These are phyloP conservation scores for Caenorhabditis virilis DNA, from an alignment of 2,888 invertebrate species.

Conservation along the genomic window DNA sequence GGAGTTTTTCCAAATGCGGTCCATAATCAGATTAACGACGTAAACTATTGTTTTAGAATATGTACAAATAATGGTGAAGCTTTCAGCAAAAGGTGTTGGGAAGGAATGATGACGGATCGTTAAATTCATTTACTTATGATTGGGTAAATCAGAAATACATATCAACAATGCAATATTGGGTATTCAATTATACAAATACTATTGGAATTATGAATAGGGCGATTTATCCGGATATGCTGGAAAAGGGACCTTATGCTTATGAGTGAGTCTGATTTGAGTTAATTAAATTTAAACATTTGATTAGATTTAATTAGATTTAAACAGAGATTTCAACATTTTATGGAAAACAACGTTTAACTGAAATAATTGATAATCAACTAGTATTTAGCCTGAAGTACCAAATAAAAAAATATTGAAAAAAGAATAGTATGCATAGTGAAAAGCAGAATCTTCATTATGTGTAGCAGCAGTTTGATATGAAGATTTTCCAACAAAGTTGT, in stretches of 20 bases:
- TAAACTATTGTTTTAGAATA: constrained; percentile 5
- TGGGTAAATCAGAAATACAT: constrained; percentile 46
- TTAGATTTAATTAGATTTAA: not conserved
- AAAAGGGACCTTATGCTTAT: constrained; percentile 57
- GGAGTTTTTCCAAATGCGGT: constrained; percentile 44
- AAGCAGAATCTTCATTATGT: too few relatives aligned
- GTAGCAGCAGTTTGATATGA: too few relatives aligned
- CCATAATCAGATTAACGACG: constrained; percentile 42
- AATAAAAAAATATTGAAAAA: too few relatives aligned
- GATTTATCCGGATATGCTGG: constrained; percentile 50
- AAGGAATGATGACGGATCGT: constrained; percentile 47
- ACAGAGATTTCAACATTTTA: not conserved
- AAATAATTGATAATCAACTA: too few relatives aligned
- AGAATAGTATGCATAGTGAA: too few relatives aligned
- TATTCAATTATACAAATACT: constrained; percentile 54
- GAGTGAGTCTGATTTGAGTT: constrained; percentile 43
- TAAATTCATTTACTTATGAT: constrained; percentile 48
- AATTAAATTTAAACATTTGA: too few relatives aligned
- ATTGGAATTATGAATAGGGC: constrained; percentile 55
- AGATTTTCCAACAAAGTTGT: too few relatives aligned
- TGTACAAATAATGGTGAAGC: not conserved
- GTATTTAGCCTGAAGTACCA: too few relatives aligned
- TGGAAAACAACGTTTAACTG: not conserved
- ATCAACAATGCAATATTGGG: constrained; percentile 46
- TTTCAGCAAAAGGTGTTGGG: constrained; percentile 52